phyloP scores from a whole-genome alignment of 2,113 vertebrate genomes.

The Heloderma charlesbogerti region DNA sequence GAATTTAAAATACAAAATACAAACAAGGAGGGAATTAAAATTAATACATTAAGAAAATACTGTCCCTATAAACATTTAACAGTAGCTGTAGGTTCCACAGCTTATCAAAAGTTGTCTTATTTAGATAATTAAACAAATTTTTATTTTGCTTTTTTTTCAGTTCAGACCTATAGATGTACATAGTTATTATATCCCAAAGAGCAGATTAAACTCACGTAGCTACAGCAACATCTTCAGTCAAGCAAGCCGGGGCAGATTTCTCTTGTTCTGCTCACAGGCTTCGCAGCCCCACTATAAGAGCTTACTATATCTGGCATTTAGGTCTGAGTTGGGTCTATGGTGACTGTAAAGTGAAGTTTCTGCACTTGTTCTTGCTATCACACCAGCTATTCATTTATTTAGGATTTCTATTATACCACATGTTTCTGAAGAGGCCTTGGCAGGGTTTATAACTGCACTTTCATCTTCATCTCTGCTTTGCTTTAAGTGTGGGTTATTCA shows the following conservation, averaged over 20 bases:
- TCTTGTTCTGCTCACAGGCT: neutral
- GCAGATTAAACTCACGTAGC: neutral
- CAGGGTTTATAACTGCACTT: neutral
- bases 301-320: neutral
- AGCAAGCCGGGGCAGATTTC: neutral
- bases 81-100: conserved; percentile 38
- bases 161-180: conserved; percentile 19
- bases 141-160: conserved; percentile 42
- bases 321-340: neutral
- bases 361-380: neutral
- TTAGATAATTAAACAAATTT: conserved; percentile 52
- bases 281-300: neutral
- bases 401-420: neutral
- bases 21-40: neutral
- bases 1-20: conserved; percentile 30
- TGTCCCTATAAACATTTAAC: conserved; percentile 42
- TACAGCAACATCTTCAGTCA: neutral
- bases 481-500: neutral
- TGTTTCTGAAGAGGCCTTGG: neutral
- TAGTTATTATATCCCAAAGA: neutral
- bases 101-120: conserved; percentile 22
- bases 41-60: conserved; percentile 40
- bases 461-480: neutral
- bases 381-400: neutral
- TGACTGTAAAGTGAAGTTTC: neutral